Evolutionary conservation across 2,888 invertebrate genomes (phyloP), one percentile per base, ranked within the genome.

Genomic region (Coleophora flavipennella): DNA sequence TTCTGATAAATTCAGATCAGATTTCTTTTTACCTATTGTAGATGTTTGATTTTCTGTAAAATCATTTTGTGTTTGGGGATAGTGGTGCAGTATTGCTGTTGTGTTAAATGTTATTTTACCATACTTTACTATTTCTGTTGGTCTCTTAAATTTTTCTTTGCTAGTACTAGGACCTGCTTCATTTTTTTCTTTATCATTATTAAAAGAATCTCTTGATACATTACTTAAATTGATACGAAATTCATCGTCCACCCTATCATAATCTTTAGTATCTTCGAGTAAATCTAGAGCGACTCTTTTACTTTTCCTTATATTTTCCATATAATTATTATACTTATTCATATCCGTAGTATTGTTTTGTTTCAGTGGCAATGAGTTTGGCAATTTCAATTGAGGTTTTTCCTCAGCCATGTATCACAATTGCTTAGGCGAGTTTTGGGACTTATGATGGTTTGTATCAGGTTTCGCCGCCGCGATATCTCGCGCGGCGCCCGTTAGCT

Each of bases 401-500:
- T 68, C 77, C 56, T 77, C 76, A 54, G 72, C 72, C 67, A 68
- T 67, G 73, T 80, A 85, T 85, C 85, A 85, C 81, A 85, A 85
- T 62, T 79, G 74, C 59, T 80, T 84, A 45, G 66, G 67, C 39
- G 59, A 45, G 27, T 49, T 59, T 40, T 69, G 67, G 53, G 48
- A 50, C 43, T 66, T 68, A 28, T 62, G 61, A 51, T 64, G 61
- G 46, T 54, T 57, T 33, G 58, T 51, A 31, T 79, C 72, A 48
- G 50, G 49, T 39, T 69, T 74, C 38, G 79, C 79, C 76, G 80
- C 77, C 64, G 73, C 65, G 57, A 55, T 48, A 25, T 79, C 76
- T 59, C 76, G 75, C 67, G 73, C 81, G 79, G 83, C 80, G 53
- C 67, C 66, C 62, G 70, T 73, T 87, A 90, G 91, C 89, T 91